Evolutionary conservation across 2,888 invertebrate genomes (phyloP).

Genomic region (Nesidiocoris tenuis): DNA sequence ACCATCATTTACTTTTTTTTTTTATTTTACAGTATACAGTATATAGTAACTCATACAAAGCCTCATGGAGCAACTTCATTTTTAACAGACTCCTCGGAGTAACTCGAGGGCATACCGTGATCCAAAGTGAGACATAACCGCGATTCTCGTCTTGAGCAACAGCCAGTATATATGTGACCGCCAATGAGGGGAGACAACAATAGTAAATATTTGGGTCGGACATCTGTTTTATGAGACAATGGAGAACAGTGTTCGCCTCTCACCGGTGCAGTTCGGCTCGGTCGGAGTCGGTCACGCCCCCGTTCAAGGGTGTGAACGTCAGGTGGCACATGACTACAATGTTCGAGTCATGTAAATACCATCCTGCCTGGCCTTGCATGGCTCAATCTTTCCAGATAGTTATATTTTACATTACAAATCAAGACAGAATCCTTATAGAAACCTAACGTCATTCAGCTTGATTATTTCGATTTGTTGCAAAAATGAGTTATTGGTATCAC

Average conservation of each 20-base stretch:
- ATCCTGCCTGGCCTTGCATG: too few species aligned
- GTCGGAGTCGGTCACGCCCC: conserved; percentile 13
- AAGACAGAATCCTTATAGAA: too few species aligned
- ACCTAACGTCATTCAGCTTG: too few species aligned
- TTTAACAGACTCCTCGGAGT: not conserved
- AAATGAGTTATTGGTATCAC: too few species aligned
- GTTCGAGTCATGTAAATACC: not conserved
- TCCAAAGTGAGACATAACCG: not conserved
- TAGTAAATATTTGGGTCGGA: conserved; percentile 39
- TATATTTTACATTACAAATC: too few species aligned
- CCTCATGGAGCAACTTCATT: not conserved
- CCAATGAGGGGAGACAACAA: conserved; percentile 13
- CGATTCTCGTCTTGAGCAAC: not conserved
- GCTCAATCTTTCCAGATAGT: too few species aligned
- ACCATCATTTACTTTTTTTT: too few species aligned
- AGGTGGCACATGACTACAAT: conserved; percentile 28
- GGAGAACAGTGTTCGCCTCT: conserved; percentile 20
- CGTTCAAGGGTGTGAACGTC: conserved; percentile 36
- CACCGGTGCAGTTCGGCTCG: not conserved
- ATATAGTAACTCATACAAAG: too few species aligned
- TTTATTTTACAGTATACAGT: too few species aligned
- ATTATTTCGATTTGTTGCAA: too few species aligned
- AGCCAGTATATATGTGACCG: not conserved
- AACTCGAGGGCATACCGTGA: not conserved
- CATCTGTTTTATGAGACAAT: conserved; percentile 33